A percentile compares a stretch with the other conserved stretches of the same genome.
phyloP scores from a whole-genome alignment of 2,888 invertebrate species.

The Caenorhabditis angaria region DNA sequence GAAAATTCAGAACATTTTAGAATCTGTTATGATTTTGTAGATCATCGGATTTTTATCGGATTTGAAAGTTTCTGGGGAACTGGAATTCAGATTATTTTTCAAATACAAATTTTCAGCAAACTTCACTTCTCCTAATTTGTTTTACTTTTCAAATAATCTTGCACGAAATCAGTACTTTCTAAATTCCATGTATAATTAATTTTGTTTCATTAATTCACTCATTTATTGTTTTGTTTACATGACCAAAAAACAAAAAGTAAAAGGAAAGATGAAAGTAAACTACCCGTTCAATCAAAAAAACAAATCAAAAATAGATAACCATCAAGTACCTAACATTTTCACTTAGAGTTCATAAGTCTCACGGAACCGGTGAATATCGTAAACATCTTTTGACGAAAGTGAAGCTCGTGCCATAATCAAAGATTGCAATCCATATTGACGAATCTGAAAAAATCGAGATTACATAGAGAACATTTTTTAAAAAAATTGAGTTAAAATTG shows the following conservation, averaged over 20 bases:
- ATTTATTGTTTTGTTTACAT: background rate
- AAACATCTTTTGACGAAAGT: slow-evolving; percentile 43
- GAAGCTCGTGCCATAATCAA: slow-evolving; percentile 60
- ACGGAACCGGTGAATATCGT: slow-evolving; percentile 39
- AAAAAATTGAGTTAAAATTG: background rate
- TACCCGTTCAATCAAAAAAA: too few species aligned
- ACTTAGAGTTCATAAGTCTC: slow-evolving; percentile 31
- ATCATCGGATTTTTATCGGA: too few species aligned
- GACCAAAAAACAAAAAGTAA: slow-evolving; percentile 2
- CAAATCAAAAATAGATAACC: background rate
- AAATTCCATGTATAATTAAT: background rate
- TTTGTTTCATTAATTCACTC: background rate
- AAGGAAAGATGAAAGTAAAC: background rate
- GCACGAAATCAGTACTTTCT: too few species aligned
- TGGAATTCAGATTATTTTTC: too few species aligned
- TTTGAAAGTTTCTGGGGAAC: too few species aligned
- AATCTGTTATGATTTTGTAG: too few species aligned
- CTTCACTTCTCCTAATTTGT: too few species aligned
- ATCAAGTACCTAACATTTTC: slow-evolving; percentile 1
- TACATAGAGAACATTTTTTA: background rate
- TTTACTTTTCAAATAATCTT: too few species aligned
- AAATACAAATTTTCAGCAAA: too few species aligned
- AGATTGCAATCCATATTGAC: slow-evolving; percentile 50
- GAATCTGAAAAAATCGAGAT: slow-evolving; percentile 34
- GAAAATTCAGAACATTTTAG: too few species aligned